Evolutionary conservation across 2,113 vertebrate genomes (phyloP), one percentile per base, ranked within the genome.

Genomic region (Noctilio leporinus): DNA sequence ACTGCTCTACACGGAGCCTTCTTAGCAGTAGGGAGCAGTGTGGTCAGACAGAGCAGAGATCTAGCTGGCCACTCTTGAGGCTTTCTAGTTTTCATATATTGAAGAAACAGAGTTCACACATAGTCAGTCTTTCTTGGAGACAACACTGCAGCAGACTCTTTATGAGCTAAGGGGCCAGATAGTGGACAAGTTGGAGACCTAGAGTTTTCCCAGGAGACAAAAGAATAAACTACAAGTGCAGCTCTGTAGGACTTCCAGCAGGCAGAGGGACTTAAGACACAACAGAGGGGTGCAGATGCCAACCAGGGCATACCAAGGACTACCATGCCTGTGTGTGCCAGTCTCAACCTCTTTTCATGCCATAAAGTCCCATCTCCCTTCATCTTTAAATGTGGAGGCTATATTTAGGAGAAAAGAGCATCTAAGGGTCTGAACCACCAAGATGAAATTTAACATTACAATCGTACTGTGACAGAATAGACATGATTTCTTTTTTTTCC

Each of bases 291-390:
- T 2, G 9, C 57, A 75, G 40, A 26, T 1, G 1, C 20, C 19
- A 57, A 22, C 12, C 47, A 67, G 3, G 20, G 5, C 17, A 33
- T 17, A n/a, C 2, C 0, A 10, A 35, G 7, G 53, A 16, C 5
- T 9, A 38, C 14, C 0, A 1, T 4, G 4, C n/a, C 47, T 24
- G 10, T 43, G 8, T 10, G 12, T 7, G 10, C 14, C 57, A 14
- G 19, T 30, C 38, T 57, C n/a, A 55, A 4, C 9, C 22, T 49
- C 20, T 4, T 26, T 2, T 14, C 47, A 10, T 7, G 14, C 10
- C 14, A 1, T 4, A 28, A 62, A 77, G 76, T 4, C 73, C 53
- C 10, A 4, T 33, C n/a, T 1, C 24, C 38, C 4, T 75, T 69
- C 19, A 53, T 75, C 38, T 53, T 62, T n/a, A 10, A 14, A 5